Evolutionary conservation across 1,140 invertebrate genomes (phyloP).

Genomic region (Drosophila busckii): DNA sequence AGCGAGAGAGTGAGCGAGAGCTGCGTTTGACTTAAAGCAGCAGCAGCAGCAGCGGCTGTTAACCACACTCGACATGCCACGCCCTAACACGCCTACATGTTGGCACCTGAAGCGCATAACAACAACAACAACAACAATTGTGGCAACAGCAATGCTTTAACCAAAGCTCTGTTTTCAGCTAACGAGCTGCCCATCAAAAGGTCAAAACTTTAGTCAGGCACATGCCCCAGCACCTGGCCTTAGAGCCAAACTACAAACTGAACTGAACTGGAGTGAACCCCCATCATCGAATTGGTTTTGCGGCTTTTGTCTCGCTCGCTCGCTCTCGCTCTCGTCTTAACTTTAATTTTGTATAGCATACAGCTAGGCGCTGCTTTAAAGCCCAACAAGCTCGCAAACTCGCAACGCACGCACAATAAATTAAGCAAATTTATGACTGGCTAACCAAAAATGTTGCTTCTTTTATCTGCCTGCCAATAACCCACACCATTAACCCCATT

Average conservation of each 20-base stretch:
- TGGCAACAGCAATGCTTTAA: too few relatives aligned
- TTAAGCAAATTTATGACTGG: constrained; percentile 67
- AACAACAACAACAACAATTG: too few relatives aligned
- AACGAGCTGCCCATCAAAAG: constrained; percentile 36
- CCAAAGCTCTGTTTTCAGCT: too few relatives aligned
- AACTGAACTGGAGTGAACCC: too few relatives aligned
- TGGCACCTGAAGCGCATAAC: too few relatives aligned
- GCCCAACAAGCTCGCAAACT: constrained; percentile 47
- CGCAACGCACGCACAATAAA: constrained; percentile 63
- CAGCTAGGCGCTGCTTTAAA: constrained; percentile 26
- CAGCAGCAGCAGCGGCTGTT: background rate
- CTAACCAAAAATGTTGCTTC: constrained; percentile 7
- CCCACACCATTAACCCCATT: background rate
- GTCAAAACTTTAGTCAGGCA: constrained; percentile 29
- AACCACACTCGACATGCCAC: background rate
- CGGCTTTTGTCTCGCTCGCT: constrained; percentile 43
- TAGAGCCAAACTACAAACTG: constrained; percentile 18
- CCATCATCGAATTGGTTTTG: constrained; percentile 66
- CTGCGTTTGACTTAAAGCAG: constrained; percentile 16
- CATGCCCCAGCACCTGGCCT: background rate
- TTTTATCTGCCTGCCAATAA: constrained; percentile 2
- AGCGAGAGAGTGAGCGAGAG: constrained; percentile 1
- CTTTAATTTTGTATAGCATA: constrained; percentile 28
- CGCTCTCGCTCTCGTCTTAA: background rate
- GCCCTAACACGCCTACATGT: too few relatives aligned